Evolutionary conservation across 2,797 vertebrate species (phyloP).

Genomic region (Antrozous pallidus): DNA sequence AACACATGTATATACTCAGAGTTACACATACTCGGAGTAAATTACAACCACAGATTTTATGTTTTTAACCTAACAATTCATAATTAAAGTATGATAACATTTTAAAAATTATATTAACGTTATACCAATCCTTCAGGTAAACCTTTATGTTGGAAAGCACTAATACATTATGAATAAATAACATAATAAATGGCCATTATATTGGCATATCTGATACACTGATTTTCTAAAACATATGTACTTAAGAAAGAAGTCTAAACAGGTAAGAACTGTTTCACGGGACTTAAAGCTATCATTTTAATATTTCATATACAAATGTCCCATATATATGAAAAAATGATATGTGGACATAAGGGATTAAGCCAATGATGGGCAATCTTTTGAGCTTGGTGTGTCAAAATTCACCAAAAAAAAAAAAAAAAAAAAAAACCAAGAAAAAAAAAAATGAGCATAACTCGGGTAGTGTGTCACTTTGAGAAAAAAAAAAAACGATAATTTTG

Average conservation of each 20-base stretch:
- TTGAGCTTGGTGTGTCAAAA: too few relatives aligned
- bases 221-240: background rate
- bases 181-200: background rate
- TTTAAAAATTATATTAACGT: background rate
- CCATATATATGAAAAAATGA: background rate
- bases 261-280: background rate
- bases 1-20: background rate
- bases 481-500: too few relatives aligned
- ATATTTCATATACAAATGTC: background rate
- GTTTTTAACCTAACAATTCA: background rate
- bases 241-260: background rate
- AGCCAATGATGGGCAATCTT: too few relatives aligned
- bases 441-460: too few relatives aligned
- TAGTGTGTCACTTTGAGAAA: too few relatives aligned
- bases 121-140: background rate
- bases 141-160: background rate
- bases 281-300: background rate
- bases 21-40: background rate
- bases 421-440: too few relatives aligned
- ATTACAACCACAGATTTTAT: background rate
- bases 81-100: background rate
- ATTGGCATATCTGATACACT: background rate
- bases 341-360: background rate
- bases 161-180: background rate
- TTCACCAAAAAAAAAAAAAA: too few relatives aligned